A percentile compares a stretch with the other conserved stretches of the same genome.
Evolutionary conservation across 2,888 invertebrate genomes (phyloP).

Genomic region (Archips crataeganus): DNA sequence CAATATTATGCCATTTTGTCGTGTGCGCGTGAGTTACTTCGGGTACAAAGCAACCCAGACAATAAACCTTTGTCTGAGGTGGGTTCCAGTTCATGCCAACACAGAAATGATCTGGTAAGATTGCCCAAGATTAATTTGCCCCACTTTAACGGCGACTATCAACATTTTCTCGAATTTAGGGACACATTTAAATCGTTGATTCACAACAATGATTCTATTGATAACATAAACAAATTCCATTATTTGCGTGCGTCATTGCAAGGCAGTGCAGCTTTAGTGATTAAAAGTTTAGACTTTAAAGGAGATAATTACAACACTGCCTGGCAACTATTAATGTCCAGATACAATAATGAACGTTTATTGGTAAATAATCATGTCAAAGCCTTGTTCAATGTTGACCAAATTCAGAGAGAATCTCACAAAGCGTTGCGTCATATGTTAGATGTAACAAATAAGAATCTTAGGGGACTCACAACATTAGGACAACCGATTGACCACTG

Average conservation of each 20-base stretch:
- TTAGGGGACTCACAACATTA: constrained; percentile 36
- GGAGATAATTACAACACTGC: constrained; percentile 1
- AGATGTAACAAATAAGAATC: constrained; percentile 42
- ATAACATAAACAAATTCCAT: constrained; percentile 22
- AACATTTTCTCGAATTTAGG: constrained; percentile 20
- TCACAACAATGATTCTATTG: not conserved
- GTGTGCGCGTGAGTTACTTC: too few species aligned
- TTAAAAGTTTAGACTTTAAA: constrained; percentile 13
- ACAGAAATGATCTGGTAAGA: too few species aligned
- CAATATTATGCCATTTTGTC: too few species aligned
- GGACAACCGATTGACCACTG: constrained; percentile 37
- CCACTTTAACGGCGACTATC: constrained; percentile 11
- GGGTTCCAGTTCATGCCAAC: too few species aligned
- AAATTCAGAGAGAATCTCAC: constrained; percentile 43
- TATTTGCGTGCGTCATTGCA: constrained; percentile 11
- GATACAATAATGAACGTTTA: constrained; percentile 44
- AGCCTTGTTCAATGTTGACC: constrained; percentile 46
- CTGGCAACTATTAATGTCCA: not conserved
- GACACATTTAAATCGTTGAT: constrained; percentile 11
- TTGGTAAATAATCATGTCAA: constrained; percentile 47
- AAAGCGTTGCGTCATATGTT: constrained; percentile 39
- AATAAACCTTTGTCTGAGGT: too few species aligned
- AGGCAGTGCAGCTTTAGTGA: constrained; percentile 9
- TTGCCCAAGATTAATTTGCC: constrained; percentile 11
- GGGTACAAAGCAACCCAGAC: too few species aligned